Base-by-base conservation (phyloP, 2,797 vertebrate species). In the Diglossa cyanea region DNA sequence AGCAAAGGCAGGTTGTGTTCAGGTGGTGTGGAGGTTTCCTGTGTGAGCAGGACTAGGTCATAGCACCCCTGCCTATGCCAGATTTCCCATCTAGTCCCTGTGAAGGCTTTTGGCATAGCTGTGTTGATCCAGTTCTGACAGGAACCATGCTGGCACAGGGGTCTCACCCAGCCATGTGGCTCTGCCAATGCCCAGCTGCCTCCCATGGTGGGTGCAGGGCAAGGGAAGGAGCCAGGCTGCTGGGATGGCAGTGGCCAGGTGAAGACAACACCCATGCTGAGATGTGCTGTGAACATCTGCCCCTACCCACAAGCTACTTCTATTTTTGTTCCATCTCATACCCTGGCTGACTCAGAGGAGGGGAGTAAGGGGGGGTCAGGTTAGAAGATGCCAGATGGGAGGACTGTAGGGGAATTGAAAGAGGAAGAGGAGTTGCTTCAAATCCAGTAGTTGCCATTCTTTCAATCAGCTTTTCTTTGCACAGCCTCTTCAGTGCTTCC, bases 111-210 rank as follows among this genome's bases (percentile, higher is more conserved):
- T 2, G 7, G n/a, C 24, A 13, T 0, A 1, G 35, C 15, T n/a
- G 25, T 10, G 48, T 37, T 17, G 39, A 24, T 37, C 28, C 39
- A 5, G 47, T 8, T 31, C 33, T 26, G 51, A 18, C 53, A 55
- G 54, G 40, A 61, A 6, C 23, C 0, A 0, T 1, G 1, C 5
- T 17, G 11, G 55, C 10, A 6, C 2, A 0, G 13, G 55, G 45
- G 45, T 28, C 44, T 50, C 33, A 26, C 35, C 5, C 61, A 37
- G 63, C 60, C 45, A 0, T 3, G 2, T 1, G 9, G 62, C 42
- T 42, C 58, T 2, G 2, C n/a, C 62, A 5, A 0, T 42, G 72
- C 15, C 82, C 70, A 23, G 48, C 87, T 67, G 77, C 33, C 31
- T 35, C 35, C 35, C 23, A 1, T 35, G 40, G 25, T 15, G 60